phyloP scores from a whole-genome alignment of 1,140 invertebrate species.

The Cotesia typhae region DNA sequence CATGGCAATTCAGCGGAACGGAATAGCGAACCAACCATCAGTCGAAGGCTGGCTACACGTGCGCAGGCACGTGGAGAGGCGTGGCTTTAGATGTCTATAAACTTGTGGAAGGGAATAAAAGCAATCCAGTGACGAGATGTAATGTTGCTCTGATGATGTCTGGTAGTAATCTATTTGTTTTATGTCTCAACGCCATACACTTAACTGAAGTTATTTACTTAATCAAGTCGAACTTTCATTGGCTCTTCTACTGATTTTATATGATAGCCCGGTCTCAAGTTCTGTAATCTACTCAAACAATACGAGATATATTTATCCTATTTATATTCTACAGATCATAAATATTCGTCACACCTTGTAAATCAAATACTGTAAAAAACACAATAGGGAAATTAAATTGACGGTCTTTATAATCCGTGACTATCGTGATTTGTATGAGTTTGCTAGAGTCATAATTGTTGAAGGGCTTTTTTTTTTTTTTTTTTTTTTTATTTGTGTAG shows the following conservation, averaged over 20 bases:
- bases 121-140: constrained; percentile 15
- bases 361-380: not conserved
- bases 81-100: constrained; percentile 44
- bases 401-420: constrained; percentile 16
- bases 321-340: not conserved
- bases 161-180: constrained; percentile 3
- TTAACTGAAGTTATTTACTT: not conserved
- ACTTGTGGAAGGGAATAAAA: constrained; percentile 52
- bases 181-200: not conserved
- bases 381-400: constrained; percentile 1
- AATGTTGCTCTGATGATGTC: not conserved
- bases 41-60: constrained; percentile 41
- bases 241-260: not conserved
- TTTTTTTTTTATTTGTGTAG: not conserved
- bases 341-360: constrained; percentile 27
- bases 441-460: not conserved
- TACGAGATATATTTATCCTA: not conserved
- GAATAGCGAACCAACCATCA: constrained; percentile 21
- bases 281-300: no score
- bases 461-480: constrained; percentile 7
- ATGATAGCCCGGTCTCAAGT: no score
- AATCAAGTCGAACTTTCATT: not conserved
- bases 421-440: constrained; percentile 26
- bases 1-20: not conserved
- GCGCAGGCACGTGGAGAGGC: constrained; percentile 61